Base-by-base conservation (phyloP, 2,888 invertebrate genomes). In the Reticulitermes lucifugus region DNA sequence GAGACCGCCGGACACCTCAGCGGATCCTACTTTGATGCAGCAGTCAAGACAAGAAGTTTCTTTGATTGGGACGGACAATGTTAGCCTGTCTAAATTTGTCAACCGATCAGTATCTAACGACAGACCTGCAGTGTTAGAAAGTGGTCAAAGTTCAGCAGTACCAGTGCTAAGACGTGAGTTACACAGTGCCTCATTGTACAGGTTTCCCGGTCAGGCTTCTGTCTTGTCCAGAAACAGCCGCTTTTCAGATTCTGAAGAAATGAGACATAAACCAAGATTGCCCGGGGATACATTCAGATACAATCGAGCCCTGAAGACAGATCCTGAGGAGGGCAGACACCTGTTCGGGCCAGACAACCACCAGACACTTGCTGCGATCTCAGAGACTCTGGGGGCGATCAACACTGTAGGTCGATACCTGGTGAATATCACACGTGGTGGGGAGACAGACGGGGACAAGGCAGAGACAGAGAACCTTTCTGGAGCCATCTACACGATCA, bases 331-430 rank as follows among this genome's bases (percentile, higher is more conserved):
- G 6, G 81, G 81, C 4, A 21, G 81, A 41, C 41, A 70, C 14
- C 43, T 81, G 7, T 41, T 81, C 25, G 81, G 59, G 6, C 81
- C 84, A 21, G 65, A 25, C n/a, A n/a, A 25, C 1, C 65, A n/a
- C 25, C 35, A 73, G n/a, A 84, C 85, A 46, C 41, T 87, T 29
- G 85, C 85, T 14, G 77, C 87, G 43, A 85, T 87, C 83, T 75
- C 93, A 1, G 94, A 94, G 89, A 94, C 94, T 0, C 89, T 94
- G 7, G 97, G 97, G 59, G 97, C 97, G 6, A 92, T 97, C 25
- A 97, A 97, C 88, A 96, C 97, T 2, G 96, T 97, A 0, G 97
- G 97, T 0, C 94, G 95, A 89, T 96, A 96, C 89, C 92, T 97
- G 87, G 96, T 97, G 0, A 96, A 96, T 89, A 96, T 96, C 93